Conservation (phyloP, 2,797 vertebrate species). For the Bradypus variegatus region DNA sequence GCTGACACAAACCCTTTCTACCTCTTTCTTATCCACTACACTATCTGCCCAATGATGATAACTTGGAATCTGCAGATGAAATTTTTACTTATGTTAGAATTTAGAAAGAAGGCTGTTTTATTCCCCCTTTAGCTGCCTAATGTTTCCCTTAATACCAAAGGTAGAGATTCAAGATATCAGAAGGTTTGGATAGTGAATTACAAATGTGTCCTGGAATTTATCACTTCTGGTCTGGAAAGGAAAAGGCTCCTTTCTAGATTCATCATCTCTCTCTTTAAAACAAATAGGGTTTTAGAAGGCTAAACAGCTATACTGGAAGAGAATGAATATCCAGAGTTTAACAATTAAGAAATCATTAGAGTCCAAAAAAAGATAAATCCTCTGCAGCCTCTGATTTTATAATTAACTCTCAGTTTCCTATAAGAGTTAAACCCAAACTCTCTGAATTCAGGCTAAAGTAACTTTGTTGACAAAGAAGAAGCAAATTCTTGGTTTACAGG, state of each 20-base stretch:
- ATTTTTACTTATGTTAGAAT: not conserved
- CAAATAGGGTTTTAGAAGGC: not conserved
- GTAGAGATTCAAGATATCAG: not conserved
- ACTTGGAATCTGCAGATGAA: conserved; percentile 7
- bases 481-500: conserved; percentile 9
- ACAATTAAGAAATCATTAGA: not conserved
- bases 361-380: not conserved
- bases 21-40: not conserved
- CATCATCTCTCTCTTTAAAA: not conserved
- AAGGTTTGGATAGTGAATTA: not conserved
- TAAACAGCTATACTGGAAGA: not conserved
- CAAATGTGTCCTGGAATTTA: conserved; percentile 22
- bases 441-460: not conserved
- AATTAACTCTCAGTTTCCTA: conserved; percentile 15
- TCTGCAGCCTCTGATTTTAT: not conserved
- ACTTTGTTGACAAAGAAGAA: not conserved
- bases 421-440: not conserved
- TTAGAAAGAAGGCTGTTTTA: conserved; percentile 6
- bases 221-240: not conserved
- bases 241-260: not conserved
- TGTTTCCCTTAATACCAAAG: conserved; percentile 26
- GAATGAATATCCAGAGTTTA: not conserved
- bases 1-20: conserved; percentile 14
- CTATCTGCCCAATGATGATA: not conserved
- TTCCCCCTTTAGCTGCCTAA: not conserved